These are phyloP conservation scores for Thaumatotibia leucotreta DNA, from an alignment of 1,140 invertebrate genomes.

Conservation along the genomic window DNA sequence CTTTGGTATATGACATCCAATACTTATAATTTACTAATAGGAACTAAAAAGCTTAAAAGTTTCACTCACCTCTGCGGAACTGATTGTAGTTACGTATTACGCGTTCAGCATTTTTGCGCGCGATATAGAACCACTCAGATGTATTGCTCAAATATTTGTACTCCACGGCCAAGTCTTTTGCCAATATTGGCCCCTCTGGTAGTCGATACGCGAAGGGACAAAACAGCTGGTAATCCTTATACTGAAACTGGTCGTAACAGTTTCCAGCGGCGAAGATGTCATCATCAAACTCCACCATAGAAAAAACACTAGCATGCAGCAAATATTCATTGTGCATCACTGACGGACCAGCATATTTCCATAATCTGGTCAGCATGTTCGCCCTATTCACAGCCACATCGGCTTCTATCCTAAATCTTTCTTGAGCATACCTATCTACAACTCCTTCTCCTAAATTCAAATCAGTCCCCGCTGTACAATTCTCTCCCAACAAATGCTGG, in stretches of 20 bases:
- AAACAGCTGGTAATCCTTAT: constrained; percentile 89
- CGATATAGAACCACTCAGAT: constrained; percentile 96
- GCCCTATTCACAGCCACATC: constrained; percentile 95
- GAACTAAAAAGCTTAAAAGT: neutral
- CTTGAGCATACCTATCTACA: constrained; percentile 94
- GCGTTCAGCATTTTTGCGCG: constrained; percentile 91
- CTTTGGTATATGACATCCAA: no score
- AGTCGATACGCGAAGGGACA: constrained; percentile 95
- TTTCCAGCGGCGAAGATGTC: constrained; percentile 95
- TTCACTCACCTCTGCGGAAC: constrained; percentile 87
- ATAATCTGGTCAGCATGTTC: constrained; percentile 92
- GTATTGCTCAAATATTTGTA: constrained; percentile 95
- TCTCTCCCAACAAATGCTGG: constrained; percentile 91
- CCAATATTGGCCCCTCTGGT: constrained; percentile 91
- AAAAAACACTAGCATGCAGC: constrained; percentile 91
- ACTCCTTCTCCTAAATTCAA: constrained; percentile 95
- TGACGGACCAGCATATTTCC: constrained; percentile 89
- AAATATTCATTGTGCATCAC: constrained; percentile 91
- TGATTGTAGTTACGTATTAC: constrained; percentile 90
- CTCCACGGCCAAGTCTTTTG: constrained; percentile 93
- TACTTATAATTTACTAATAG: neutral
- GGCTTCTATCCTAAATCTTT: constrained; percentile 90
- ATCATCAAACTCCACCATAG: constrained; percentile 95
- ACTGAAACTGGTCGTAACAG: constrained; percentile 91
- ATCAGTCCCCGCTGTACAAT: constrained; percentile 94